phyloP scores from a whole-genome alignment of 2,113 vertebrate species.

The Anthoscopus minutus region DNA sequence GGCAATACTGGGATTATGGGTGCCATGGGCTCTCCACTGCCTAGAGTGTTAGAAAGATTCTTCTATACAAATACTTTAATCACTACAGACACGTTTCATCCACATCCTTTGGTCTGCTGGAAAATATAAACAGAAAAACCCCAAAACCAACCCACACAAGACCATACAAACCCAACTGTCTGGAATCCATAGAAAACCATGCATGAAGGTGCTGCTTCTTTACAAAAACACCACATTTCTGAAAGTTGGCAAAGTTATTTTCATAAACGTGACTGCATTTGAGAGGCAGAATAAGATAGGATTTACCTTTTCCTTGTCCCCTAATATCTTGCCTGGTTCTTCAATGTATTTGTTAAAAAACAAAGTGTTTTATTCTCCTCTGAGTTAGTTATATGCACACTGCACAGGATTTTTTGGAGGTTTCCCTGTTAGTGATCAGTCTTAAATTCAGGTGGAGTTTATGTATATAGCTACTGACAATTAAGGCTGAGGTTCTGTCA shows the following conservation, averaged over 20 bases:
- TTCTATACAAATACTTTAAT: background rate
- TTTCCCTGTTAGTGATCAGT: background rate
- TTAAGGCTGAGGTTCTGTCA: background rate
- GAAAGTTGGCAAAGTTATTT: background rate
- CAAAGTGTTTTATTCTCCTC: background rate
- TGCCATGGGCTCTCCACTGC: background rate
- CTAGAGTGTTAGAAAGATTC: background rate
- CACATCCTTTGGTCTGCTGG: background rate
- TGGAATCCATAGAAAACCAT: accelerated
- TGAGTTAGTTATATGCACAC: background rate
- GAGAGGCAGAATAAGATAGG: background rate
- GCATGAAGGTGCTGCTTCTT: background rate
- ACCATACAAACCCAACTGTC: background rate
- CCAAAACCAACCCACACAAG: background rate
- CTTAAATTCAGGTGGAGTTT: background rate
- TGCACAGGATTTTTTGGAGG: background rate
- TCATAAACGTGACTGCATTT: background rate
- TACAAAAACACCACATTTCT: background rate
- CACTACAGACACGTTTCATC: background rate
- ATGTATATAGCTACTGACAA: background rate
- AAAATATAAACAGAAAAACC: background rate
- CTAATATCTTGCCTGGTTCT: background rate
- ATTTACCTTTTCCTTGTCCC: background rate
- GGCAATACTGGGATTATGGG: background rate
- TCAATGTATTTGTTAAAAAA: background rate